Evolutionary conservation across 2,113 vertebrate genomes (phyloP).

Genomic region (Steatornis caripensis): DNA sequence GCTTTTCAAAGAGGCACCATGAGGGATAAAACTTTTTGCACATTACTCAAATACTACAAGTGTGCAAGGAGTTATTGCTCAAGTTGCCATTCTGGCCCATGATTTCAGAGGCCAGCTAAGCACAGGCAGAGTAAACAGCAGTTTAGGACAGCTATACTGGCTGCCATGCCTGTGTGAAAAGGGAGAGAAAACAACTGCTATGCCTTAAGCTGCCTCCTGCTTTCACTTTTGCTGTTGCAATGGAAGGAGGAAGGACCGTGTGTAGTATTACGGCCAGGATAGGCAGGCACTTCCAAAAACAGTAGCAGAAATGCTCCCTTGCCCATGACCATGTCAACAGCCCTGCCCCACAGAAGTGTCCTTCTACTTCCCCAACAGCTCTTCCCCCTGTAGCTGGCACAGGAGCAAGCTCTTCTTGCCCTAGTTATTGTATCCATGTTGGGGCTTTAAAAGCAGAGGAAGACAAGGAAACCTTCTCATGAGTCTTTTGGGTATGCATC

Average conservation of each 20-base stretch:
- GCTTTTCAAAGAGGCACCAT: not conserved
- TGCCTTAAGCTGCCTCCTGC: not conserved
- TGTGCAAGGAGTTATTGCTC: not conserved
- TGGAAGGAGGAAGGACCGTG: not conserved
- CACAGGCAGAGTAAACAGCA: not conserved
- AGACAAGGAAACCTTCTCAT: not conserved
- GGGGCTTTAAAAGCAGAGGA: not conserved
- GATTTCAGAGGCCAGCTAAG: not conserved
- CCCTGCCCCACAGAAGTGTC: not conserved
- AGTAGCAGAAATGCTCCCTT: not conserved
- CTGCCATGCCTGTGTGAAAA: fast-evolving
- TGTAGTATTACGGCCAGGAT: not conserved
- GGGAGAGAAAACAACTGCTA: not conserved
- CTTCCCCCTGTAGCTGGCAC: not conserved
- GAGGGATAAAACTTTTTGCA: not conserved
- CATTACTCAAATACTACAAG: not conserved
- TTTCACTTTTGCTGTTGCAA: not conserved
- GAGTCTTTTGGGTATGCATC: not conserved
- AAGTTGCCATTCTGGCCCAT: not conserved
- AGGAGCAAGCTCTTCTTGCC: not conserved
- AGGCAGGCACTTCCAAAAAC: not conserved
- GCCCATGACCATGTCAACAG: not conserved
- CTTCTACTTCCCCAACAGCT: not conserved
- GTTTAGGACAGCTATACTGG: not conserved
- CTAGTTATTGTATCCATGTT: not conserved